A percentile compares a stretch with the other conserved stretches of the same genome.
These are phyloP conservation scores for Dromaius novaehollandiae DNA, from an alignment of 2,113 vertebrate species.

Conservation along the genomic window DNA sequence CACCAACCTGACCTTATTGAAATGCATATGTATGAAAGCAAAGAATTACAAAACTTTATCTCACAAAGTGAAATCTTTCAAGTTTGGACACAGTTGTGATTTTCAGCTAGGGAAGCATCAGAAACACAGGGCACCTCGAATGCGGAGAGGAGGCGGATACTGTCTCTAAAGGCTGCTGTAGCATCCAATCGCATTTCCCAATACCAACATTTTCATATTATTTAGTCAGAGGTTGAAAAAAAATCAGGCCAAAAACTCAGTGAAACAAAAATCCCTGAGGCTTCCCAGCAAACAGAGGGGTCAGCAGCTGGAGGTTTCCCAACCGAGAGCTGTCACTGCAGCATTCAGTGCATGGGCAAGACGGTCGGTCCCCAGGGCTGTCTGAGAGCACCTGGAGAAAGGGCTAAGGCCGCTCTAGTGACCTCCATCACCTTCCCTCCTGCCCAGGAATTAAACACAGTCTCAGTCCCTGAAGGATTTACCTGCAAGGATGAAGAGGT, in stretches of 20 bases:
- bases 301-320: neutral
- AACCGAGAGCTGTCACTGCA: neutral
- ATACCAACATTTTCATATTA: neutral
- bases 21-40: neutral
- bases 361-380: neutral
- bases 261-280: neutral
- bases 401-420: neutral
- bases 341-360: fast-evolving
- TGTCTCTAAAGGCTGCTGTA: neutral
- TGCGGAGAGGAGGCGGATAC: neutral
- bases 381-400: neutral
- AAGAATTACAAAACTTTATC: neutral
- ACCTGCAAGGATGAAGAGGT: neutral
- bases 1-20: neutral
- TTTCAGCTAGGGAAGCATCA: neutral
- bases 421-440: neutral
- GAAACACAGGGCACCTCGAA: neutral
- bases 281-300: neutral
- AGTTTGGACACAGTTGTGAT: neutral
- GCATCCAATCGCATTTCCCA: neutral
- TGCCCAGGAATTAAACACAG: neutral
- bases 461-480: neutral
- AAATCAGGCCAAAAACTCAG: neutral
- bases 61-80: neutral
- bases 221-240: neutral